Evolutionary conservation across 2,888 invertebrate genomes (phyloP).

Genomic region (Thera obeliscata): DNA sequence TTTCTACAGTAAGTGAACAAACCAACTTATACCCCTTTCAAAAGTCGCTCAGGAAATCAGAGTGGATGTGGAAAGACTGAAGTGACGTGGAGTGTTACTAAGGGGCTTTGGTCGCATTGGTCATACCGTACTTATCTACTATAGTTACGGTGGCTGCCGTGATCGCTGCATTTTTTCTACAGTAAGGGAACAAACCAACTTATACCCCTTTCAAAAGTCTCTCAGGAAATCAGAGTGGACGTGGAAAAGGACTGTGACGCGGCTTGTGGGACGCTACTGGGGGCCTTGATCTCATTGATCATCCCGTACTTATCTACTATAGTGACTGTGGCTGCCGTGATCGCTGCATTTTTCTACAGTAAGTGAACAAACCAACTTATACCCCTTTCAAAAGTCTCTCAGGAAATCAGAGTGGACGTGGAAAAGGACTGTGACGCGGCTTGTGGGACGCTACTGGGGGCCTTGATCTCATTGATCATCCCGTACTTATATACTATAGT

Average conservation of each 20-base stretch:
- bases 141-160: conserved; percentile 61
- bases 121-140: conserved; percentile 67
- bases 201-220: too few relatives aligned
- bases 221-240: conserved; percentile 69
- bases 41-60: too few relatives aligned
- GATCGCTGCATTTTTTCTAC: conserved; percentile 61
- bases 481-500: conserved; percentile 67
- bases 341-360: conserved; percentile 66
- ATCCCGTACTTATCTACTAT: conserved; percentile 67
- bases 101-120: conserved; percentile 68
- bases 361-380: conserved; percentile 44
- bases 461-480: conserved; percentile 62
- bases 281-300: conserved; percentile 66
- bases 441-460: conserved; percentile 72
- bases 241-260: conserved; percentile 72
- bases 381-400: too few relatives aligned
- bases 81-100: conserved; percentile 62
- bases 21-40: too few relatives aligned
- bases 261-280: conserved; percentile 71
- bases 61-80: too few relatives aligned
- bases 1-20: conserved; percentile 63
- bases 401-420: conserved; percentile 60
- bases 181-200: conserved; percentile 54
- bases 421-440: conserved; percentile 70
- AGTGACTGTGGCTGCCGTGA: conserved; percentile 59